These are phyloP conservation scores for Hylaea fasciaria DNA, from an alignment of 2,888 invertebrate species.

Conservation along the genomic window DNA sequence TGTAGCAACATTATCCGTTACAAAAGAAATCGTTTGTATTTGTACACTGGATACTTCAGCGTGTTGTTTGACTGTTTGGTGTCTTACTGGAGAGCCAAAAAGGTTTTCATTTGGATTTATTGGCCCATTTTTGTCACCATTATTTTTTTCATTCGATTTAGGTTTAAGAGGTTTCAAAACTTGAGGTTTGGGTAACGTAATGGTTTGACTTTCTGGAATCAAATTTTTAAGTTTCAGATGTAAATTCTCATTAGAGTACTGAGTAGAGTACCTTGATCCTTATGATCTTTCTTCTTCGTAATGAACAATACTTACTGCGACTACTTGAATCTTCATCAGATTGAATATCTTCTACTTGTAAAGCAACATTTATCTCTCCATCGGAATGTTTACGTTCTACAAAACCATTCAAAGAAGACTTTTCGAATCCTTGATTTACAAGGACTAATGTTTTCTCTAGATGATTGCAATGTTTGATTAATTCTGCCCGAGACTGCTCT, in stretches of 20 bases:
- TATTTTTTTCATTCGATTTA: conserved; percentile 34
- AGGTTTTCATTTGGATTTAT: conserved; percentile 12
- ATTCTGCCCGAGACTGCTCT: conserved; percentile 61
- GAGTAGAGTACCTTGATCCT: neutral
- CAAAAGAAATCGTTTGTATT: conserved; percentile 59
- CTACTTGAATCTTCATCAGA: conserved; percentile 68
- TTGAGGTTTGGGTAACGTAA: conserved; percentile 65
- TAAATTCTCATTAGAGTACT: neutral
- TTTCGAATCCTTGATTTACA: conserved; percentile 68
- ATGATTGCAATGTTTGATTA: conserved; percentile 62
- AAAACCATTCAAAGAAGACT: conserved; percentile 38
- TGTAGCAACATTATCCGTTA: conserved; percentile 47
- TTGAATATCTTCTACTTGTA: conserved; percentile 65
- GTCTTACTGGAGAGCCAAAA: conserved; percentile 11
- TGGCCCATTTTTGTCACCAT: conserved; percentile 17
- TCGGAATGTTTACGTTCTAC: conserved; percentile 40
- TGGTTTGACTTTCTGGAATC: conserved; percentile 67
- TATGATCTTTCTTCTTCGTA: neutral
- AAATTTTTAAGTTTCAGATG: conserved; percentile 9
- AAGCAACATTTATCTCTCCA: conserved; percentile 39
- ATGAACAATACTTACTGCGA: conserved; percentile 56
- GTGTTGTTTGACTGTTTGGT: conserved; percentile 29
- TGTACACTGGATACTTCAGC: conserved; percentile 43
- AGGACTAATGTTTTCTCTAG: conserved; percentile 69
- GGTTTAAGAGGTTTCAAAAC: conserved; percentile 47